phyloP scores from a whole-genome alignment of 2,113 vertebrate species.

The Emydocephalus ijimae region DNA sequence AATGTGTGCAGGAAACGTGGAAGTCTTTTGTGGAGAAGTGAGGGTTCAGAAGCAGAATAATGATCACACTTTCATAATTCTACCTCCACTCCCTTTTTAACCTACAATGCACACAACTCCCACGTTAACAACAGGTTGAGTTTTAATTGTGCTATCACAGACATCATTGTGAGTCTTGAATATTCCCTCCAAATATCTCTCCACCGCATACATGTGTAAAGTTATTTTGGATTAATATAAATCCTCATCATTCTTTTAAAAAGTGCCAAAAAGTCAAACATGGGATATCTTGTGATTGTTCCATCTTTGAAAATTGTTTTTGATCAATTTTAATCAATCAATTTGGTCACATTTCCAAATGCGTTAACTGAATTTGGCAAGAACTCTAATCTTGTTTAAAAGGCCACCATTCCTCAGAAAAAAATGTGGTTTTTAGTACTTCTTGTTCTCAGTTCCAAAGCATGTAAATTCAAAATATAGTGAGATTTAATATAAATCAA shows the following conservation, averaged over 20 bases:
- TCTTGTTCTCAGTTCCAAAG: conserved; percentile 3
- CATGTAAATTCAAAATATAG: conserved; percentile 13
- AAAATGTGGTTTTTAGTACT: conserved; percentile 12
- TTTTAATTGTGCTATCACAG: not conserved
- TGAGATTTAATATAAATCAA: conserved; percentile 35
- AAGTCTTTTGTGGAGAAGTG: not conserved
- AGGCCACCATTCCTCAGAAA: conserved; percentile 22
- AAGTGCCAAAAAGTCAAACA: not conserved
- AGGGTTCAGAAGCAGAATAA: not conserved
- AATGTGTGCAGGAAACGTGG: not conserved
- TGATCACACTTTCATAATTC: not conserved
- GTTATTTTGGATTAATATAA: not conserved
- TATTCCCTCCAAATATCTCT: not conserved
- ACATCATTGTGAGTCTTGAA: not conserved
- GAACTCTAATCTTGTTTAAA: conserved; percentile 37
- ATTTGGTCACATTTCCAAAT: not conserved
- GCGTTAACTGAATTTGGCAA: conserved; percentile 16
- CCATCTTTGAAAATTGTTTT: not conserved
- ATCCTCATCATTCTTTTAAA: not conserved
- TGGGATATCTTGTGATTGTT: not conserved
- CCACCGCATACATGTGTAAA: not conserved
- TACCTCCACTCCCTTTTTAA: not conserved
- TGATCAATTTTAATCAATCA: conserved; percentile 20
- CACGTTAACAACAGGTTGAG: not conserved
- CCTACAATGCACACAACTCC: not conserved